A percentile compares a stretch with the other conserved stretches of the same genome.
phyloP scores from a whole-genome alignment of 35 echinoderm and acorn worm species.

The Patiria miniata region DNA sequence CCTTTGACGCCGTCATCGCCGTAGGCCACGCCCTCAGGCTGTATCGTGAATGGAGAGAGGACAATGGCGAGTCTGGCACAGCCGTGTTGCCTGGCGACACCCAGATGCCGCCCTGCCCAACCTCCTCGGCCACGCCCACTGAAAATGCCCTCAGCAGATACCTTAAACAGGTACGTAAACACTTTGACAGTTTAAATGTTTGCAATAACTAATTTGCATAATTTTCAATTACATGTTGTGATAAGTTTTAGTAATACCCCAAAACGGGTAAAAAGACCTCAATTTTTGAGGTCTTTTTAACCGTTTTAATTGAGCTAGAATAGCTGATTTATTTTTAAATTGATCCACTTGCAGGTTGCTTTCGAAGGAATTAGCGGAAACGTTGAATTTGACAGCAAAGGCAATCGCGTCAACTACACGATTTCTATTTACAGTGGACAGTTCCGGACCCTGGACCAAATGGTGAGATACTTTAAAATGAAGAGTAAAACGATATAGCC shows the following conservation, averaged over 20 bases:
- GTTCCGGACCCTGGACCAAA: conserved; percentile 74
- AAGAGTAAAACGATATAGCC: no score
- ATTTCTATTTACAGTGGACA: conserved; percentile 89
- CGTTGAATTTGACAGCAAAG: conserved; percentile 70
- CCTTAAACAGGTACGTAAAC: conserved; percentile 51
- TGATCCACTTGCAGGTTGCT: conserved; percentile 44
- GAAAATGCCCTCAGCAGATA: conserved; percentile 46
- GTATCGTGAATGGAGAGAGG: conserved; percentile 59
- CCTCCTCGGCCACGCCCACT: conserved; percentile 33
- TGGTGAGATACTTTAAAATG: conserved; percentile 60
- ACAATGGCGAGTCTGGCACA: conserved; percentile 31
- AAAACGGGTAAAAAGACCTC: no score
- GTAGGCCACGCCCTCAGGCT: conserved; percentile 76
- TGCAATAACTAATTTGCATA: no score
- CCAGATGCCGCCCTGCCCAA: conserved; percentile 79
- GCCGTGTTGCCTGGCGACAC: conserved; percentile 81
- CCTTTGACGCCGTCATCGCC: conserved; percentile 90
- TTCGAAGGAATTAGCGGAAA: conserved; percentile 90
- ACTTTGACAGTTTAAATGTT: no score
- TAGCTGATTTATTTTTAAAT: not conserved
- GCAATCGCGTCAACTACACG: conserved; percentile 84
- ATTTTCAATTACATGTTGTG: no score
- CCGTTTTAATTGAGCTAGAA: not conserved
- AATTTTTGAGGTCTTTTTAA: not conserved
- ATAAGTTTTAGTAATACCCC: no score